Evolutionary conservation across 2,888 invertebrate genomes (phyloP).

Genomic region (Polymixis flavicincta): DNA sequence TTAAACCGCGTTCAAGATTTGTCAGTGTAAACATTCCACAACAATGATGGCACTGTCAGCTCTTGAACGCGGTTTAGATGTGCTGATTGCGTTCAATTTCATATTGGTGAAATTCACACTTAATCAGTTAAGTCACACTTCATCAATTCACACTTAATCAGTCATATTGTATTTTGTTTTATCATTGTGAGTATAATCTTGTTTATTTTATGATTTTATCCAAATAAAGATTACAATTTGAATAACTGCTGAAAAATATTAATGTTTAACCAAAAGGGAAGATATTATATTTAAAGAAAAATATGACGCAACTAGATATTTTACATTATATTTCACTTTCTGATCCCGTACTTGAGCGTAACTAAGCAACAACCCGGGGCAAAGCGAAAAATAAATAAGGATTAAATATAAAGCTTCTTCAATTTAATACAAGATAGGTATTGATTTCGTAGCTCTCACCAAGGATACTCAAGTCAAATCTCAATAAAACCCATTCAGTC

Average conservation of each 20-base stretch:
- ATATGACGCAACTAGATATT: neutral
- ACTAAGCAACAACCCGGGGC: conserved; percentile 10
- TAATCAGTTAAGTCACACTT: too few species aligned
- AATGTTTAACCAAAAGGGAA: too few species aligned
- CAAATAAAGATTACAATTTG: neutral
- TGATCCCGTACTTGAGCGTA: neutral
- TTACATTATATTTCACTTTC: conserved; percentile 11
- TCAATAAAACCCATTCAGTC: conserved; percentile 58
- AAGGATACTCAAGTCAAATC: conserved; percentile 50
- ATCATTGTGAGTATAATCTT: neutral
- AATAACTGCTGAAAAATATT: neutral
- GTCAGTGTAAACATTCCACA: too few species aligned
- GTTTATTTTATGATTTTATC: neutral
- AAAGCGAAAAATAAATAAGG: conserved; percentile 27
- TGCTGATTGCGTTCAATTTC: too few species aligned
- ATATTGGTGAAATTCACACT: too few species aligned
- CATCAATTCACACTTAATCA: neutral
- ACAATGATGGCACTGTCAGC: too few species aligned
- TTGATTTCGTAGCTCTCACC: conserved; percentile 38
- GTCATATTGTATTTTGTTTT: neutral
- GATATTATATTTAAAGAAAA: too few species aligned
- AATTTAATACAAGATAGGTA: conserved; percentile 38
- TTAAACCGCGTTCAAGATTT: too few species aligned
- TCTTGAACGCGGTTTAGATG: too few species aligned
- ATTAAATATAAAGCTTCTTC: conserved; percentile 24